Conservation (phyloP, 2,113 vertebrate species). For the Mesitornis unicolor region DNA sequence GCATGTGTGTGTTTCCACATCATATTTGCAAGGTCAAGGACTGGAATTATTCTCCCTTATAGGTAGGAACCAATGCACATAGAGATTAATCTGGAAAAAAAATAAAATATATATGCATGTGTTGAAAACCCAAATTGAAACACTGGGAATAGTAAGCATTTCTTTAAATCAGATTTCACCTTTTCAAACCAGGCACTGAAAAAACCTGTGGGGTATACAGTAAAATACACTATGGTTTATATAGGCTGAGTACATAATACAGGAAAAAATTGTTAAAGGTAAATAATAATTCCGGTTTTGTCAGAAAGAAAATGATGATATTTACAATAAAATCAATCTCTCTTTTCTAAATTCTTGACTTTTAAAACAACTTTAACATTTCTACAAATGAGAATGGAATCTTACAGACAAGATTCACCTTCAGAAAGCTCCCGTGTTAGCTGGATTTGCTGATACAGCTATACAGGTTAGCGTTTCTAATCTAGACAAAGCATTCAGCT, state of each 20-base stretch:
- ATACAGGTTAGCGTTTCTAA: not conserved
- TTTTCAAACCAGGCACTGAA: not conserved
- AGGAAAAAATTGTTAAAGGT: not conserved
- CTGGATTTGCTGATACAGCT: slow-evolving; percentile 42
- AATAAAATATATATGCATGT: not conserved
- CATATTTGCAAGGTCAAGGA: not conserved
- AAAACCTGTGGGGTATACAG: not conserved
- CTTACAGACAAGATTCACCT: slow-evolving; percentile 15
- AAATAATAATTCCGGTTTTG: not conserved
- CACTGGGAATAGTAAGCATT: not conserved
- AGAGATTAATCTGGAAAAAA: not conserved
- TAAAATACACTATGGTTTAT: not conserved
- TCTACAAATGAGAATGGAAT: not conserved
- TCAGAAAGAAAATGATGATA: not conserved
- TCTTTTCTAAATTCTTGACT: not conserved
- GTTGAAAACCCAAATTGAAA: not conserved
- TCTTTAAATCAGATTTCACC: not conserved
- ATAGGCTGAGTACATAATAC: not conserved
- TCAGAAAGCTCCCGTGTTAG: not conserved
- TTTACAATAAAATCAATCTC: not conserved
- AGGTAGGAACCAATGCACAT: not conserved
- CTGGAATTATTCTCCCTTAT: not conserved
- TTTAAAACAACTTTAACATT: not conserved
- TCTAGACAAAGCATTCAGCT: slow-evolving; percentile 38
- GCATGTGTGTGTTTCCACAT: not conserved